Base-by-base conservation (phyloP, 2,888 invertebrate species). In the Drosophila anomelani region DNA sequence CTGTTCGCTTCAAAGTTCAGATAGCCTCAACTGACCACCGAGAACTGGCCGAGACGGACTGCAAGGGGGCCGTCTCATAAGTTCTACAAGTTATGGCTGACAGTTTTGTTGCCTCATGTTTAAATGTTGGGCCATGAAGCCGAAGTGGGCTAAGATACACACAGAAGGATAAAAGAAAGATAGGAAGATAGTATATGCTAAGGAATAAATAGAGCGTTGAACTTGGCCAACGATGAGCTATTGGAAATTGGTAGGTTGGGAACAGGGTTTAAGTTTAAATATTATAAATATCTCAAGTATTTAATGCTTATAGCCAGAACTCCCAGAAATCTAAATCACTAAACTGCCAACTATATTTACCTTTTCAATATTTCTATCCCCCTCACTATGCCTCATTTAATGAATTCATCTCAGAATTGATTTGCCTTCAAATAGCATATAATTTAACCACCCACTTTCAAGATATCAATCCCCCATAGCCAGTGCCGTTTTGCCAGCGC, bases 61-160 rank as follows among this genome's bases (percentile, higher is more conserved):
- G 20, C 29, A 4, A 8, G 20, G 32, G 36, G 47, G 41, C 20
- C 29, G 74, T 29, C 61, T 38, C 56, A 75, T 81, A 81, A 69
- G 23, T 43, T 62, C 23, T 55, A 15, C 17, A 76, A 62, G 58
- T 69, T 81, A 81, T 54, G 41, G 17, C 53, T 38, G 32, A 49
- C 43, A 53, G 51, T 34, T 53, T 46, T 69, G 47, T 46, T 32
- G 44, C 57, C 64, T 26, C 29, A 15, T 43, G 47, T 53, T 55
- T 55, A 51, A 64, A 62, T 60, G 43, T 51, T 63, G 70, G 62
- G 47, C 70, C 54, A 60, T 34, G 47, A 70, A 53, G 34, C 43
- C 13, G 13, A 51, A 54, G 29, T 23, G 34, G 26, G n/a, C 17
- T 44, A 32, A 54, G 23, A 32, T 9, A 34, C 51, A 51, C 9